phyloP scores from a whole-genome alignment of 2,888 invertebrate species.

The Nemoura dubitans region DNA sequence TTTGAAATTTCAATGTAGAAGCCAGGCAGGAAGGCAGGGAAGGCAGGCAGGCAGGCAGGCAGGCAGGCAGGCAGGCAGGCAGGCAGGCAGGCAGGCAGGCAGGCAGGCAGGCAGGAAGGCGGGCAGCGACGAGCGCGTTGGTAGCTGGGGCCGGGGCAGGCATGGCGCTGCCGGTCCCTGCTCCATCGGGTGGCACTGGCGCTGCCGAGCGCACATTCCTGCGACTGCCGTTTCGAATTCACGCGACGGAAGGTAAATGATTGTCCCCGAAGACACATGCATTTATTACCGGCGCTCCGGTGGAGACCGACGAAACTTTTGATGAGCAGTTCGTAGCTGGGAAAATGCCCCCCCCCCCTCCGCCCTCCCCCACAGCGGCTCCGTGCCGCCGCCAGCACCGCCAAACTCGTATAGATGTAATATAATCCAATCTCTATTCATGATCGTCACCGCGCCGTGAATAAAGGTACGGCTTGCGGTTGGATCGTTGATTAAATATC shows the following conservation, averaged over 20 bases:
- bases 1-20: constrained; percentile 38
- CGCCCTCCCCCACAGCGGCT: too few species aligned
- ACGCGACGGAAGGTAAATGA: constrained; percentile 36
- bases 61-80: too few species aligned
- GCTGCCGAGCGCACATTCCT: not conserved
- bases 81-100: too few species aligned
- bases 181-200: not conserved
- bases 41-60: too few species aligned
- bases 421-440: constrained; percentile 29
- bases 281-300: constrained; percentile 28
- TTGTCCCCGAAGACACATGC: constrained; percentile 23
- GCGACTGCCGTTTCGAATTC: constrained; percentile 14
- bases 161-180: too few species aligned
- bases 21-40: not conserved
- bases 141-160: not conserved
- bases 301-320: constrained; percentile 17
- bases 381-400: too few species aligned
- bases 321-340: not conserved
- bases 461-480: not conserved
- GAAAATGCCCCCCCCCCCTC: too few species aligned
- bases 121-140: not conserved
- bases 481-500: constrained; percentile 8
- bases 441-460: constrained; percentile 16
- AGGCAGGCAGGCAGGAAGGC: too few species aligned
- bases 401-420: not conserved